Evolutionary conservation across 2,888 invertebrate genomes (phyloP).

Genomic region (Calameuta pallipes): DNA sequence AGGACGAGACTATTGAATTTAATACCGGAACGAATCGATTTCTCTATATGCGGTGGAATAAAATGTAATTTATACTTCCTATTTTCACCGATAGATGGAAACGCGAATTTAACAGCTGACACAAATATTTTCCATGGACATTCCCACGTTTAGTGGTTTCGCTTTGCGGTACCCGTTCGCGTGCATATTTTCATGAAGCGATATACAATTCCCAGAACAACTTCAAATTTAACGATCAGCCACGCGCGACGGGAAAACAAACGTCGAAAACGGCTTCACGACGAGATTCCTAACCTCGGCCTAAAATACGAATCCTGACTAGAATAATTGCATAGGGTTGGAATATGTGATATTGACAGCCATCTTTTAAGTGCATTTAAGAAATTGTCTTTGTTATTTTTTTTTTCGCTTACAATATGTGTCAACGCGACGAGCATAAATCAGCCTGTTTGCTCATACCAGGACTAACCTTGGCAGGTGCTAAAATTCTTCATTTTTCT

Average conservation of each 20-base stretch:
- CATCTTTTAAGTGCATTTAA: not conserved
- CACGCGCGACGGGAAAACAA: not conserved
- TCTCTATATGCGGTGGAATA: not conserved
- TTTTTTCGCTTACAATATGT: not conserved
- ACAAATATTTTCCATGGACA: not conserved
- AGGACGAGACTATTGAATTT: not conserved
- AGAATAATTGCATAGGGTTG: not conserved
- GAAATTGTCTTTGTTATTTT: not conserved
- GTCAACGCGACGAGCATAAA: not conserved
- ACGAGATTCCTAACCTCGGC: not conserved
- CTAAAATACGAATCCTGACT: not conserved
- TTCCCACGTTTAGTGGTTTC: not conserved
- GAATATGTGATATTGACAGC: not conserved
- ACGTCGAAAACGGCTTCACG: not conserved
- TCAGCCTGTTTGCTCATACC: not conserved
- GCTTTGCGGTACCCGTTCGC: not conserved
- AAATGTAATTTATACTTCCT: not conserved
- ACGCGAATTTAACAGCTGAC: not conserved
- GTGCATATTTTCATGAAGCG: not conserved
- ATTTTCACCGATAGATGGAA: not conserved
- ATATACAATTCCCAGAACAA: not conserved
- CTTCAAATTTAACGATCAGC: not conserved
- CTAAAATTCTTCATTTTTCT: slow-evolving; percentile 47
- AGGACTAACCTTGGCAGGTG: slow-evolving; percentile 52
- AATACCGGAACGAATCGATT: not conserved